Percentiles rank a stretch among this genome's conserved stretches.
Evolutionary conservation across 2,888 invertebrate genomes (phyloP).

Genomic region (Watsonalla binaria): DNA sequence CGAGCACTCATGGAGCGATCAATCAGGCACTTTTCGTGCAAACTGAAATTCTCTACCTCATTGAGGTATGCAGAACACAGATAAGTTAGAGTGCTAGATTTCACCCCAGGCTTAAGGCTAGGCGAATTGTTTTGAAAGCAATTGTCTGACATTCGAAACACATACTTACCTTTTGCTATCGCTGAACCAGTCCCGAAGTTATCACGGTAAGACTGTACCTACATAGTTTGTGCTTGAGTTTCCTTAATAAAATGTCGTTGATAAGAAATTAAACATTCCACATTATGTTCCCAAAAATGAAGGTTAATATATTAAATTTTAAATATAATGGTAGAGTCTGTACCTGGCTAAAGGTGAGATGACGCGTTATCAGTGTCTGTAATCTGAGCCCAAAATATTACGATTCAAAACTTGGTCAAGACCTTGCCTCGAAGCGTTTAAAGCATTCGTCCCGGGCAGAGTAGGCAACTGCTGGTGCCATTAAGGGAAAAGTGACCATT

Average conservation of each 20-base stretch:
- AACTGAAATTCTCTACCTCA: no score
- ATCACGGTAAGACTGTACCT: no score
- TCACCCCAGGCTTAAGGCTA: no score
- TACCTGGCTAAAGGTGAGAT: slow-evolving; percentile 69
- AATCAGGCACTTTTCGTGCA: no score
- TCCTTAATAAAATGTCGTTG: neutral
- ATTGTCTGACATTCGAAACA: no score
- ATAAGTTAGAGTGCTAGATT: no score
- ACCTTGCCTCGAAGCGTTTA: slow-evolving; percentile 50
- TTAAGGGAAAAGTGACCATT: slow-evolving; percentile 66
- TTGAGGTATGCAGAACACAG: no score
- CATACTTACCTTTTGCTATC: no score
- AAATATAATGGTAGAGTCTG: slow-evolving; percentile 24
- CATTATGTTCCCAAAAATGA: neutral
- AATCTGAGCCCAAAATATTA: slow-evolving; percentile 79
- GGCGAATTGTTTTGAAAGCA: no score
- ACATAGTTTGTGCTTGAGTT: neutral
- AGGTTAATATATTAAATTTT: neutral
- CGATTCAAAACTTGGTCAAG: slow-evolving; percentile 77
- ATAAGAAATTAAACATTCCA: neutral
- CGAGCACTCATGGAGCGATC: no score
- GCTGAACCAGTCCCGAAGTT: no score
- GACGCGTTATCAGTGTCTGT: slow-evolving; percentile 70
- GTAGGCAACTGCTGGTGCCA: slow-evolving; percentile 58
- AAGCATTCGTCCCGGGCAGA: slow-evolving; percentile 54